Evolutionary conservation across 2,888 invertebrate species (phyloP).

Genomic region (Leptinotarsa peninsularis): DNA sequence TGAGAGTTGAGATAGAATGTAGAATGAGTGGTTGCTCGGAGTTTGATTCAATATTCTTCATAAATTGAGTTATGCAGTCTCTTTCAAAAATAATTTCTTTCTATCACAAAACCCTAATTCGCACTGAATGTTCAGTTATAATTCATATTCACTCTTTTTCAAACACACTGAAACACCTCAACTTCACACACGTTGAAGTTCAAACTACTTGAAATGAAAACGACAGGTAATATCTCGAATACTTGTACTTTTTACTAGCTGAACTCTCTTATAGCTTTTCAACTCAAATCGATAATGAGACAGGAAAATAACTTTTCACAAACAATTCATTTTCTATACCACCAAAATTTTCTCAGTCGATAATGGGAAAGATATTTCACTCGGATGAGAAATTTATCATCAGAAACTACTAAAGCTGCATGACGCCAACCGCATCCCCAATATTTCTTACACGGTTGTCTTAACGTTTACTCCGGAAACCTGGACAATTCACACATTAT

Average conservation of each 20-base stretch:
- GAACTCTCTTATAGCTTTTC: neutral
- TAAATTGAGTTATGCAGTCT: no score
- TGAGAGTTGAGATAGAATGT: no score
- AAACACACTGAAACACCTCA: no score
- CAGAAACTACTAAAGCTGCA: conserved; percentile 6
- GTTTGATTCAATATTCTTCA: no score
- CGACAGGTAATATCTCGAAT: no score
- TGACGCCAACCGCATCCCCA: conserved; percentile 18
- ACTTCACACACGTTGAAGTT: no score
- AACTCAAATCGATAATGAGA: neutral
- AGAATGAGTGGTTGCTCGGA: no score
- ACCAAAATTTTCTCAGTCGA: neutral
- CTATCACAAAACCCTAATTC: no score
- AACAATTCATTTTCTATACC: neutral
- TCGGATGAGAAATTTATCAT: conserved; percentile 17
- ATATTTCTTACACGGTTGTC: conserved; percentile 20
- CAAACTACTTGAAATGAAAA: no score
- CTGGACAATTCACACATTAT: conserved; percentile 19
- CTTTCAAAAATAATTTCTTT: no score
- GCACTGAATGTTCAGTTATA: no score
- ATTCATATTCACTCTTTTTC: no score
- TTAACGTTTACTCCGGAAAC: conserved; percentile 14
- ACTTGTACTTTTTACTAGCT: neutral
- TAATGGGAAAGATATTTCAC: conserved; percentile 16
- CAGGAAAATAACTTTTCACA: neutral